phyloP scores from a whole-genome alignment of 2,888 invertebrate genomes.

The Oscheius sp. region DNA sequence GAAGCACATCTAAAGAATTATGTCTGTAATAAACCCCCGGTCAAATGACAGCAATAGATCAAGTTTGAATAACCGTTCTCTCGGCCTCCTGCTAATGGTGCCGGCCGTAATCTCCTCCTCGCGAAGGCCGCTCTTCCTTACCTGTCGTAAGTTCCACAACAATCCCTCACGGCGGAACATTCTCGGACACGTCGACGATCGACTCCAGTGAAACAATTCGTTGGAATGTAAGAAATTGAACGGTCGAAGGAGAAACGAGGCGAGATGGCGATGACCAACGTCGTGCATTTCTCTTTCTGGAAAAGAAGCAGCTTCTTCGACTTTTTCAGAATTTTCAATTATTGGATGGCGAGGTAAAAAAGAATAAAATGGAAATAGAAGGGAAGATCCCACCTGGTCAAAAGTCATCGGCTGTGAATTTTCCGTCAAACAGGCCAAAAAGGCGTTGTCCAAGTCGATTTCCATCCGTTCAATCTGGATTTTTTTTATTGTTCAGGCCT shows the following conservation, averaged over 20 bases:
- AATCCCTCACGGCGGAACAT: constrained; percentile 54
- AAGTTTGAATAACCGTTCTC: constrained; percentile 31
- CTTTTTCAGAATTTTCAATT: too few species aligned
- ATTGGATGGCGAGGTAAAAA: too few species aligned
- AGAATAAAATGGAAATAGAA: not conserved
- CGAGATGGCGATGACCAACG: constrained; percentile 16
- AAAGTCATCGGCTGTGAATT: constrained; percentile 42
- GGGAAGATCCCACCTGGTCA: constrained; percentile 2
- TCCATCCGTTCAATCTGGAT: constrained; percentile 59
- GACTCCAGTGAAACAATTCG: constrained; percentile 62
- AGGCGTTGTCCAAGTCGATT: constrained; percentile 50
- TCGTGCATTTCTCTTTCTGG: constrained; percentile 36
- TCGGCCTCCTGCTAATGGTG: constrained; percentile 14
- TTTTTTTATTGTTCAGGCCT: not conserved
- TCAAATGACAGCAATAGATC: not conserved
- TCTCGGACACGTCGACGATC: constrained; percentile 55
- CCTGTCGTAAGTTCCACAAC: constrained; percentile 46
- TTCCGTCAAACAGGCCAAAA: constrained; percentile 53
- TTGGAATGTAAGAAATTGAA: constrained; percentile 60
- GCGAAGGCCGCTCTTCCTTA: constrained; percentile 7
- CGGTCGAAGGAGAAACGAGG: constrained; percentile 52
- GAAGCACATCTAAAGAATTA: constrained; percentile 45
- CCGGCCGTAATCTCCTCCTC: constrained; percentile 18
- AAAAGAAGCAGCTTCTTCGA: too few species aligned
- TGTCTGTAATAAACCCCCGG: not conserved